phyloP scores from a whole-genome alignment of 2,113 vertebrate genomes.

The Felis chaus region DNA sequence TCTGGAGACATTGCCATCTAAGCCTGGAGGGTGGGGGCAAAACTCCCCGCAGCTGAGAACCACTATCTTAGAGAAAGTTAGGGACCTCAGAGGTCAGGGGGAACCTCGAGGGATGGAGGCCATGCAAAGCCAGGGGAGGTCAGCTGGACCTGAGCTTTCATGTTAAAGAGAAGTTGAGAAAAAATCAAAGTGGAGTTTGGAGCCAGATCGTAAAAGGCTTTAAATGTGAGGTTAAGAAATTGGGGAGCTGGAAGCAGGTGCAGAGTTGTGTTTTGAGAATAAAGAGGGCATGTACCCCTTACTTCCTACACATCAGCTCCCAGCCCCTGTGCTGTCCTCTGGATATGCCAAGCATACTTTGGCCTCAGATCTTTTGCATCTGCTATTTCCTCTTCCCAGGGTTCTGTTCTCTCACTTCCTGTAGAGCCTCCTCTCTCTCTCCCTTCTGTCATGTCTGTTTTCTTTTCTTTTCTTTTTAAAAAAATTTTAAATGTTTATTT shows the following conservation, averaged over 20 bases:
- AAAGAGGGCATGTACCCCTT: too few species aligned
- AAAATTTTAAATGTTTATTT: too few species aligned
- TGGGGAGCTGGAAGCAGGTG: neutral
- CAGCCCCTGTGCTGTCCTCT: neutral
- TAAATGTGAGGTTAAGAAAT: neutral
- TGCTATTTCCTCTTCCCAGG: neutral
- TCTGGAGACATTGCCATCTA: neutral
- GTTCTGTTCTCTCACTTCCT: neutral
- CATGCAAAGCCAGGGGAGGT: neutral
- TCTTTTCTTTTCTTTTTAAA: neutral
- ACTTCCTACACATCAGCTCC: neutral
- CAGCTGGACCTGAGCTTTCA: neutral
- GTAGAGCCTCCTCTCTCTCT: neutral
- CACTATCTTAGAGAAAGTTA: neutral
- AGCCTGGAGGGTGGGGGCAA: neutral
- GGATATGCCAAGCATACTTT: neutral
- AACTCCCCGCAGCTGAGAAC: neutral
- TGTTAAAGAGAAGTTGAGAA: neutral
- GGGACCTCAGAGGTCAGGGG: neutral
- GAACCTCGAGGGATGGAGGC: neutral
- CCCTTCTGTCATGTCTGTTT: neutral
- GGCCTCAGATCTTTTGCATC: neutral
- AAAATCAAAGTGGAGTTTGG: neutral
- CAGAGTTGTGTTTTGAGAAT: neutral
- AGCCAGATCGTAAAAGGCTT: neutral